Evolutionary conservation across 2,113 vertebrate species (phyloP), one percentile per base, ranked within the genome.

Genomic region (Platysteira castanea): DNA sequence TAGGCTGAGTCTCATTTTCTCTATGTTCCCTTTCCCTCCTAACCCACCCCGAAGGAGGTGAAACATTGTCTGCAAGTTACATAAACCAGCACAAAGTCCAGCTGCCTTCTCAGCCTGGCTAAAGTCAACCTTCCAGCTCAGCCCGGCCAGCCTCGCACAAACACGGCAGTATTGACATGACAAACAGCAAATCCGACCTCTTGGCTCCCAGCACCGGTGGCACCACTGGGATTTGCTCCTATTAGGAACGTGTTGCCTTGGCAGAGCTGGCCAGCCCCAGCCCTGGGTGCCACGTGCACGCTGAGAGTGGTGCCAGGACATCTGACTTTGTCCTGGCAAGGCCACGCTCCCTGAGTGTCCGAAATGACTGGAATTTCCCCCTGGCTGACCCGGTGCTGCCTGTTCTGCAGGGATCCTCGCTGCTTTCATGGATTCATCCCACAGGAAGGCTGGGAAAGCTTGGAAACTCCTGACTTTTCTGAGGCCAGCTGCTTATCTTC

Each of bases 11-110:
- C 53, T 64, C 12, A 8, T 90, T 42, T 71, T 44, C 42, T 23
- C 44, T 31, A 8, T 2, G 0, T 35, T 71, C 37, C 33, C 15
- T 30, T 80, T 56, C 42, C 28, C 11, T 67, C 53, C 63, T 57
- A 49, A 87, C 11, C 21, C 8, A 33, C 14, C 31, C 52, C 8
- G 41, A 35, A 75, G 0, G 24, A 84, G 42, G 21, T 52, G 35
- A 60, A 83, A 31, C 30, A 42, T 24, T 67, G 86, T 35, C 57
- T 5, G 17, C 31, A 18, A 0, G 14, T 82, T 80, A 49, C 1
- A n/a, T 18, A 87, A 92, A 69, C 21, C 75, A 71, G 75, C 56
- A 50, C 92, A 88, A 97, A 97, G 87, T 97, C 93, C 90, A 54
- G 5, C 67, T 59, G 31, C 77, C 56, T 60, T 26, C 50, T 54